Percentiles rank a stretch among this genome's conserved stretches.
Conservation (phyloP, 2,888 invertebrate species). For the Sepioteuthis lessoniana region DNA sequence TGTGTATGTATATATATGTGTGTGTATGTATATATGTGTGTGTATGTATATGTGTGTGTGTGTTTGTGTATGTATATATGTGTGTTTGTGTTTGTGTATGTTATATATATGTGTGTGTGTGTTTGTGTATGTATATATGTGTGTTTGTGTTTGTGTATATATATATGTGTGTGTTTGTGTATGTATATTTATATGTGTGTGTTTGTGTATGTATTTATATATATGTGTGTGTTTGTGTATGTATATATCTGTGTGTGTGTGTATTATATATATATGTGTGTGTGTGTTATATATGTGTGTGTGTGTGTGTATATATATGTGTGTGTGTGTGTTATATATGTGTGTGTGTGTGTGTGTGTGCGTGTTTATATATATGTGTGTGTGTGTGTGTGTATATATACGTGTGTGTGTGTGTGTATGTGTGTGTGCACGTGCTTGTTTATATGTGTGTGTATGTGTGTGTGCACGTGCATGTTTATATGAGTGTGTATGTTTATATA, state of each 20-base stretch:
- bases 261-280: no score
- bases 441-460: not conserved
- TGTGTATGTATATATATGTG: not conserved
- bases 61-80: not conserved
- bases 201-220: not conserved
- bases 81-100: not conserved
- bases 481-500: not conserved
- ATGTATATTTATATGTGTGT: not conserved
- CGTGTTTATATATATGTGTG: not conserved
- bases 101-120: not conserved
- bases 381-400: not conserved
- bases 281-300: not conserved
- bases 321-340: not conserved
- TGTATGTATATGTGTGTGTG: not conserved
- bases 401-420: not conserved
- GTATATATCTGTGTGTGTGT: not conserved
- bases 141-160: not conserved
- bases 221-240: not conserved
- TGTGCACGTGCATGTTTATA: not conserved
- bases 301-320: not conserved
- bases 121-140: not conserved
- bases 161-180: not conserved
- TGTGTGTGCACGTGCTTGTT: not conserved
- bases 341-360: not conserved
- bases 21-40: not conserved